Percentiles rank a stretch among this genome's conserved stretches.
Evolutionary conservation across 2,888 invertebrate genomes (phyloP).

Genomic region (Dastarcus helophoroides): DNA sequence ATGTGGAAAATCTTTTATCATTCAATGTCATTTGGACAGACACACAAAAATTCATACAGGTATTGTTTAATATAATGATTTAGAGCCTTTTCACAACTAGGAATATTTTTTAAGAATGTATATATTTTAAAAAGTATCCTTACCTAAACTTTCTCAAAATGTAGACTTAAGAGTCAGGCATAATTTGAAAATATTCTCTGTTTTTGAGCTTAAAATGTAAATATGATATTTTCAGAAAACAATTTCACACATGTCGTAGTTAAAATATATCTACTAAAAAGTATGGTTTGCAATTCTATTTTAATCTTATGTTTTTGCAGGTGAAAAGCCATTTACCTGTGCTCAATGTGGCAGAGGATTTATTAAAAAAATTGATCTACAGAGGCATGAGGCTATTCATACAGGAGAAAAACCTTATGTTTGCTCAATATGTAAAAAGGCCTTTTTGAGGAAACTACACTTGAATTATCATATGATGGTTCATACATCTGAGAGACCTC

Average conservation of each 20-base stretch:
- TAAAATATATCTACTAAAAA: too few relatives aligned
- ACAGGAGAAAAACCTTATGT: conserved; percentile 23
- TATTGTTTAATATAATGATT: too few relatives aligned
- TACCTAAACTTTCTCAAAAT: too few relatives aligned
- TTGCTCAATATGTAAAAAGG: conserved; percentile 24
- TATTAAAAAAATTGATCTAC: conserved; percentile 26
- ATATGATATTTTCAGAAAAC: too few relatives aligned
- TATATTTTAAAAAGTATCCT: too few relatives aligned
- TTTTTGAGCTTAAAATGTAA: too few relatives aligned
- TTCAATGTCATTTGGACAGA: conserved; percentile 25
- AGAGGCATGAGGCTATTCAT: conserved; percentile 26
- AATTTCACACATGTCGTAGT: too few relatives aligned
- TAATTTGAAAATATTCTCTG: too few relatives aligned
- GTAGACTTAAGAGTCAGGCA: too few relatives aligned
- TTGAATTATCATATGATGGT: conserved; percentile 27
- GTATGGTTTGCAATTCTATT: conserved; percentile 1
- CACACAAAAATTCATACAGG: conserved; percentile 28
- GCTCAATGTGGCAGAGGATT: conserved; percentile 24
- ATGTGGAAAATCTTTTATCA: conserved; percentile 25
- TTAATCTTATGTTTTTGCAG: conserved; percentile 12
- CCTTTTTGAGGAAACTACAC: conserved; percentile 24
- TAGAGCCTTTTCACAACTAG: not conserved
- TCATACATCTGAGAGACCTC: conserved; percentile 27
- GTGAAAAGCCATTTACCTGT: conserved; percentile 25
- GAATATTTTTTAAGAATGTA: too few relatives aligned